These are phyloP conservation scores for Danio kyathit DNA, from an alignment of 2,797 vertebrate genomes.

Conservation along the genomic window DNA sequence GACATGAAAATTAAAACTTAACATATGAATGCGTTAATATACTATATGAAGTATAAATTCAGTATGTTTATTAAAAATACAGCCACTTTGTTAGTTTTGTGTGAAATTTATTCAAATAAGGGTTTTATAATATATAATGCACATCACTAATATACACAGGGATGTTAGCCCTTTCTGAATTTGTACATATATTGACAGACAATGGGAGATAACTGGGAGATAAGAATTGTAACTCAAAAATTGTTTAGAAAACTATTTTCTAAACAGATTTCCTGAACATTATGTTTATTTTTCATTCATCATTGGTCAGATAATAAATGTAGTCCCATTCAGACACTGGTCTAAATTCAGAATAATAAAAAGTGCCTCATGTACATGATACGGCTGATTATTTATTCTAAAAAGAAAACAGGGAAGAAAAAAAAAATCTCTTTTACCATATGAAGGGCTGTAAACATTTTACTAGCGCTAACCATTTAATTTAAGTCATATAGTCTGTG, in stretches of 20 bases:
- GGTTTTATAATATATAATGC: too few relatives aligned
- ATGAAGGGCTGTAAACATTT: slow-evolving; percentile 78
- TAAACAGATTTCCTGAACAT: neutral
- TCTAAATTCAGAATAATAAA: slow-evolving; percentile 75
- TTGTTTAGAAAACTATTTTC: neutral
- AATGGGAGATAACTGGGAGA: neutral
- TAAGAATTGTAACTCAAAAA: neutral
- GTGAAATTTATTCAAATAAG: too few relatives aligned
- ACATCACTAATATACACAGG: too few relatives aligned
- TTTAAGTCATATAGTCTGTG: slow-evolving; percentile 63
- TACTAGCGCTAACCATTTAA: slow-evolving; percentile 68
- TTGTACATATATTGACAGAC: neutral
- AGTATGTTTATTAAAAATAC: too few relatives aligned
- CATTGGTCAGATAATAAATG: neutral
- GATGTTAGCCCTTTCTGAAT: too few relatives aligned
- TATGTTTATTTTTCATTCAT: neutral
- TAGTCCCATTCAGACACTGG: slow-evolving; percentile 69
- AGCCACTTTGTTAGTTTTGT: too few relatives aligned
- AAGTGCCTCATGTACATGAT: slow-evolving; percentile 80
- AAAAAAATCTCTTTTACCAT: slow-evolving; percentile 76
- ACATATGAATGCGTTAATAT: too few relatives aligned
- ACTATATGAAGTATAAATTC: too few relatives aligned
- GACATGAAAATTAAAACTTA: too few relatives aligned
- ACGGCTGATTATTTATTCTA: slow-evolving; percentile 74
- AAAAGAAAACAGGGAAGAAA: slow-evolving; percentile 39